Evolutionary conservation across 2,113 vertebrate genomes (phyloP).

Genomic region (Oreochromis aureus): DNA sequence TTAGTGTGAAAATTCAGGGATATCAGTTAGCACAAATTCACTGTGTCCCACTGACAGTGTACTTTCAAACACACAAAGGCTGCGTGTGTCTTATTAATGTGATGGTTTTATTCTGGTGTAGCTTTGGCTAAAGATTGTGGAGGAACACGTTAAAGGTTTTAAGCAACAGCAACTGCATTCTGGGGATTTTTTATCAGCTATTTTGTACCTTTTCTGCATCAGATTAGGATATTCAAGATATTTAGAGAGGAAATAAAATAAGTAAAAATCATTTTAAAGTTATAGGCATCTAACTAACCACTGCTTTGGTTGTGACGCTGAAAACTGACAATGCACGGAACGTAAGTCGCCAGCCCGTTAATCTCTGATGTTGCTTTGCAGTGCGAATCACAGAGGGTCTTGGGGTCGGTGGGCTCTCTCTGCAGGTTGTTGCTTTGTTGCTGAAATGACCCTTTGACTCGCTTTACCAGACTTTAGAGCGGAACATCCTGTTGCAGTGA

Average conservation of each 20-base stretch:
- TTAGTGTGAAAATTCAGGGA: neutral
- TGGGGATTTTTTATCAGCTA: neutral
- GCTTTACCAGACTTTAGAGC: neutral
- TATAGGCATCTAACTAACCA: neutral
- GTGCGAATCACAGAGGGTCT: neutral
- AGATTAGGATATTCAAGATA: neutral
- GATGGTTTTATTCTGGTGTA: rapidly evolving
- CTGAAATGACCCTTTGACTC: neutral
- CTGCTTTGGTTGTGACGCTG: neutral
- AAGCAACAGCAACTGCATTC: rapidly evolving
- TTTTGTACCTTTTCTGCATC: neutral
- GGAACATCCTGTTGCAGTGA: neutral
- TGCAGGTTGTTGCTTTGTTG: neutral
- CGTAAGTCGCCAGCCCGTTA: neutral
- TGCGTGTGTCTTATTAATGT: neutral
- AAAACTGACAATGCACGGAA: neutral
- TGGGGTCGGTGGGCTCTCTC: neutral
- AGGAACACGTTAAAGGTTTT: neutral
- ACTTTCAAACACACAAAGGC: neutral
- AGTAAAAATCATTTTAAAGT: neutral
- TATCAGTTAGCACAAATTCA: neutral
- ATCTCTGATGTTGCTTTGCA: neutral
- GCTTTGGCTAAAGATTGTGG: neutral
- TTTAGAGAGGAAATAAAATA: neutral
- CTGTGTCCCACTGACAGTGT: neutral